Evolutionary conservation across 2,888 invertebrate genomes (phyloP).

Genomic region (Amphipoea oculea): DNA sequence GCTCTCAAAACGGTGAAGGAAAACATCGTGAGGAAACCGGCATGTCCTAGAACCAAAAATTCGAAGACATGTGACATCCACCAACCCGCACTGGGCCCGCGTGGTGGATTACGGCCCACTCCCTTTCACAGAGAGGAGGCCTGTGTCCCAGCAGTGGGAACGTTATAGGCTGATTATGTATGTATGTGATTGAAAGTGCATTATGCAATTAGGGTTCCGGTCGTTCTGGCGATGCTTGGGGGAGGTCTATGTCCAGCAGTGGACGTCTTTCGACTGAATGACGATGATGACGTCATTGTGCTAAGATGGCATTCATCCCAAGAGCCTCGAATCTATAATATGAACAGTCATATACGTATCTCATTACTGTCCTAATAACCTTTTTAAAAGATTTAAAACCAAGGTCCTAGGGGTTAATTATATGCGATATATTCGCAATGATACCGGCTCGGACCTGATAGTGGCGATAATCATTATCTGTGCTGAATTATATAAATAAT

Average conservation of each 20-base stretch:
- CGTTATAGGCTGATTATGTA: too few species aligned
- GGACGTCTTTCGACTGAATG: background rate
- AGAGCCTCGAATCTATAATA: background rate
- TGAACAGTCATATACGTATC: background rate
- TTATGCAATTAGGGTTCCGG: too few species aligned
- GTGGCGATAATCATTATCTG: slow-evolving; percentile 14
- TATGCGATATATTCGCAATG: slow-evolving; percentile 18
- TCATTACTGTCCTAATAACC: slow-evolving; percentile 49
- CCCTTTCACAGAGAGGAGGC: too few species aligned
- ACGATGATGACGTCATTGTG: background rate
- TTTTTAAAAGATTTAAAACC: slow-evolving; percentile 41
- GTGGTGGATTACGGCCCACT: too few species aligned
- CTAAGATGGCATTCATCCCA: background rate
- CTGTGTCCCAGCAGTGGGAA: too few species aligned
- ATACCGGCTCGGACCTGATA: slow-evolving; percentile 27
- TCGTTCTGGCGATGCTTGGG: background rate
- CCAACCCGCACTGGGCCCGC: too few species aligned
- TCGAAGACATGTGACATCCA: too few species aligned
- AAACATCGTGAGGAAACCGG: too few species aligned
- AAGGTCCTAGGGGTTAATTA: slow-evolving; percentile 43
- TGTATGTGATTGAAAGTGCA: background rate
- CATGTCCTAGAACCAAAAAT: too few species aligned
- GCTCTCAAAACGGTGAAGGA: too few species aligned
- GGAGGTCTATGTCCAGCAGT: background rate
- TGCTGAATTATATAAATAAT: slow-evolving; percentile 36